phyloP scores from a whole-genome alignment of 2,888 invertebrate species.

The Heteromyza rotundicornis region DNA sequence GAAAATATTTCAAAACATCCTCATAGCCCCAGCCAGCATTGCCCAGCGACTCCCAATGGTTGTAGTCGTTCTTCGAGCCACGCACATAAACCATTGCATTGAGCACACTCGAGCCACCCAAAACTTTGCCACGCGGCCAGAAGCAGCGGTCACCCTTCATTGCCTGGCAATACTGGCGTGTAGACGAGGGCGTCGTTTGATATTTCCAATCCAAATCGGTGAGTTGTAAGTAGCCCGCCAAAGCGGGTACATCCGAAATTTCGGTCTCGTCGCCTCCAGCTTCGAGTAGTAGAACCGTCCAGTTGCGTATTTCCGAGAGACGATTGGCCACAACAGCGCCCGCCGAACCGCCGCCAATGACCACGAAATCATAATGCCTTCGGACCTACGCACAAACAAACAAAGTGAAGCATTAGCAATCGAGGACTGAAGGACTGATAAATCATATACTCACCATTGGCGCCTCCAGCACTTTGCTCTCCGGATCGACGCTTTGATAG shows the following conservation, averaged over 20 bases:
- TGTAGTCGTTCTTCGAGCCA: conserved; percentile 86
- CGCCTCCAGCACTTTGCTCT: conserved; percentile 76
- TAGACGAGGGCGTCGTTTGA: conserved; percentile 80
- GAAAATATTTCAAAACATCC: conserved; percentile 81
- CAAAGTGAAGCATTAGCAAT: too few species aligned
- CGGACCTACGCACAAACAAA: conserved; percentile 65
- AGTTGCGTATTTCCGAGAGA: conserved; percentile 79
- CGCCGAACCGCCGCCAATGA: conserved; percentile 88
- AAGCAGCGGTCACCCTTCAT: conserved; percentile 88
- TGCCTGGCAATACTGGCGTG: conserved; percentile 82
- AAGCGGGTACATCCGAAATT: conserved; percentile 84
- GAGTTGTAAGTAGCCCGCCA: conserved; percentile 84
- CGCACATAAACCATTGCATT: conserved; percentile 93
- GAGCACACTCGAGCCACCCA: conserved; percentile 86
- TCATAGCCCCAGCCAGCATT: conserved; percentile 88
- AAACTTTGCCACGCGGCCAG: conserved; percentile 91
- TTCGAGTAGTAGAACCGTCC: conserved; percentile 83
- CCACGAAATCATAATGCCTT: conserved; percentile 83
- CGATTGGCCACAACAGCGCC: conserved; percentile 88
- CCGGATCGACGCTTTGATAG: conserved; percentile 83
- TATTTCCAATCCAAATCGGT: conserved; percentile 92
- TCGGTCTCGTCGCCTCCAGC: conserved; percentile 90
- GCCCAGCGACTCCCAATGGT: conserved; percentile 83
- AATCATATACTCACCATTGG: conserved; percentile 68
- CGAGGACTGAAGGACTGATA: too few species aligned